A percentile compares a stretch with the other conserved stretches of the same genome.
Conservation (phyloP, 1,140 invertebrate genomes). For the Batillaria attramentaria region DNA sequence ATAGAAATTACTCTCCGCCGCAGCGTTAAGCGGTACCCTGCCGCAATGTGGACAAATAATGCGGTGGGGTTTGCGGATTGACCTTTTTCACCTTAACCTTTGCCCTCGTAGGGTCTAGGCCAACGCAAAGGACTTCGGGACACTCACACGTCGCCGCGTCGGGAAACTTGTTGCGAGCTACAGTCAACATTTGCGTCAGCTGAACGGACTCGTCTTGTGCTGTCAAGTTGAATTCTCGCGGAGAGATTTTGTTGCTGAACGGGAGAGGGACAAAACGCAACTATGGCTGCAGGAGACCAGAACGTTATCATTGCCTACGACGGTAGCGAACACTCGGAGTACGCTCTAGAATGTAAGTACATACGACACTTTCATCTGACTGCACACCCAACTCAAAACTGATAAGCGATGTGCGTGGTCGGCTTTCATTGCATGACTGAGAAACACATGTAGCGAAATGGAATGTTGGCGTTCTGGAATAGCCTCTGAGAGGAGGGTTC, state of each 20-base stretch:
- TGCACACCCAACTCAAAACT: no score
- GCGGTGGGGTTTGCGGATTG: no score
- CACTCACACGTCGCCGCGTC: not conserved
- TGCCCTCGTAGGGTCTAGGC: no score
- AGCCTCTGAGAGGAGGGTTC: no score
- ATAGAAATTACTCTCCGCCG: not conserved
- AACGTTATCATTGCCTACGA: conserved; percentile 38
- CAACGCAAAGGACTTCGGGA: not conserved
- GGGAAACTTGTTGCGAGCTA: not conserved
- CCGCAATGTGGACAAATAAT: not conserved
- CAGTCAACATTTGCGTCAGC: not conserved
- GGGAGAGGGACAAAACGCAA: not conserved
- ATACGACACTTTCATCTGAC: no score
- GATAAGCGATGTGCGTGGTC: no score
- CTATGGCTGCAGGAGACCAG: not conserved
- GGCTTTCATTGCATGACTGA: no score
- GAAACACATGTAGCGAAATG: no score
- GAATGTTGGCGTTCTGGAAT: no score
- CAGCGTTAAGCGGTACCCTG: not conserved
- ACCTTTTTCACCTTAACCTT: no score
- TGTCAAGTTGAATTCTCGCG: not conserved
- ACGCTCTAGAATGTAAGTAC: conserved; percentile 44
- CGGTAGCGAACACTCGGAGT: conserved; percentile 41
- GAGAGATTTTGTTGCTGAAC: not conserved
- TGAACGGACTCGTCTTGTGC: not conserved